A percentile compares a stretch with the other conserved stretches of the same genome.
phyloP scores from a whole-genome alignment of 1,140 invertebrate species.

The Samia ricini region DNA sequence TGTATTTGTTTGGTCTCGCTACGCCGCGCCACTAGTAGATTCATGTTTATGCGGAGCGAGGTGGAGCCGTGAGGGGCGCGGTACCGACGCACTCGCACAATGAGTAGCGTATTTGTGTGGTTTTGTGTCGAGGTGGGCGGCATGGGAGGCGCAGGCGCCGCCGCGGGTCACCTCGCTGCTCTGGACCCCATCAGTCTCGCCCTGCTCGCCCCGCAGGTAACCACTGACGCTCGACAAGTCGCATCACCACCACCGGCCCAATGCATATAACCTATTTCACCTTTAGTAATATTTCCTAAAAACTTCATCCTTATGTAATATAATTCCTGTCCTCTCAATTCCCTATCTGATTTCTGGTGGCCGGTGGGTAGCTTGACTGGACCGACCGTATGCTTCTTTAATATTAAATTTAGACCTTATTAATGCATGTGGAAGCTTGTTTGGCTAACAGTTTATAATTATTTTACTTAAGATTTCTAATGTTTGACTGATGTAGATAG shows the following conservation, averaged over 20 bases:
- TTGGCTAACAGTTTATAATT: slow-evolving; percentile 42
- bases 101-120: slow-evolving; percentile 76
- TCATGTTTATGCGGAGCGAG: neutral
- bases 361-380: slow-evolving; percentile 54
- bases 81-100: slow-evolving; percentile 57
- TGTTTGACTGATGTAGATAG: slow-evolving; percentile 24
- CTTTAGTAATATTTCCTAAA: neutral
- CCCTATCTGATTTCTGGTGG: slow-evolving; percentile 33
- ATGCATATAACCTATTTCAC: slow-evolving; percentile 18
- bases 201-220: slow-evolving; percentile 74
- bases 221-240: slow-evolving; percentile 34
- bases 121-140: slow-evolving; percentile 77
- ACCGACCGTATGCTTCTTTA: slow-evolving; percentile 56
- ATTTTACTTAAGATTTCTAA: slow-evolving; percentile 14
- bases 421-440: slow-evolving; percentile 60
- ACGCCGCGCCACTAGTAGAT: neutral
- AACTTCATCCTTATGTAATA: neutral
- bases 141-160: slow-evolving; percentile 69
- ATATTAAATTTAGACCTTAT: slow-evolving; percentile 46
- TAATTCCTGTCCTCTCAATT: slow-evolving; percentile 14
- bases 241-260: slow-evolving; percentile 40
- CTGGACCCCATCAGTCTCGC: slow-evolving; percentile 72
- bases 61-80: slow-evolving; percentile 18
- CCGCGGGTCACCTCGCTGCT: slow-evolving; percentile 66
- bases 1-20: slow-evolving; percentile 10